Conservation (phyloP, 1,140 invertebrate species). For the Orius insidiosus region DNA sequence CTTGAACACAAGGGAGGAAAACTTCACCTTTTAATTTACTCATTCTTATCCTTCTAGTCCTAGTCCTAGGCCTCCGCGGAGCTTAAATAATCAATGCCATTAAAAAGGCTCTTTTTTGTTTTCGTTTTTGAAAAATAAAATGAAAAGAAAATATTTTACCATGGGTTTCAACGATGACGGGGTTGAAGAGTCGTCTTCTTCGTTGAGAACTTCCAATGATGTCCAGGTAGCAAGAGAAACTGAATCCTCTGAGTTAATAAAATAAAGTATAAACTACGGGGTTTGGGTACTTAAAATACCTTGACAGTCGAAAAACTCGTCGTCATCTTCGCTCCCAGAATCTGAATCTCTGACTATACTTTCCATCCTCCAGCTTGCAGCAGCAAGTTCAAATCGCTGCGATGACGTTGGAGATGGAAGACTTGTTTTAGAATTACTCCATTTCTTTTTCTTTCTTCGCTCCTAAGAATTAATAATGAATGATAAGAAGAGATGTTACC, state of each 20-base stretch:
- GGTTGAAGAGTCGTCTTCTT: constrained; percentile 56
- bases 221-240: constrained; percentile 77
- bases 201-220: constrained; percentile 74
- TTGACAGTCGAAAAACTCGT: constrained; percentile 81
- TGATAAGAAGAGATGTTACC: constrained; percentile 1
- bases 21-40: too few species aligned
- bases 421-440: constrained; percentile 21
- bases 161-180: constrained; percentile 28
- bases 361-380: constrained; percentile 76
- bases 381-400: constrained; percentile 17
- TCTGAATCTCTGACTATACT: constrained; percentile 69
- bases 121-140: constrained; percentile 1
- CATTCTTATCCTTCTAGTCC: too few species aligned
- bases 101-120: too few species aligned
- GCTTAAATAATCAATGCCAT: too few species aligned
- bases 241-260: constrained; percentile 39
- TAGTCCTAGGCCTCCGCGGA: too few species aligned
- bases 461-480: background rate
- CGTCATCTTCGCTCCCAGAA: constrained; percentile 57
- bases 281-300: constrained; percentile 28
- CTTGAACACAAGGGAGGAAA: too few species aligned
- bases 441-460: too few species aligned
- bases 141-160: too few species aligned
- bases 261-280: too few species aligned
- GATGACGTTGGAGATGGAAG: constrained; percentile 41